Base-by-base conservation (phyloP, 2,797 vertebrate genomes). In the Tragelaphus eurycerus region DNA sequence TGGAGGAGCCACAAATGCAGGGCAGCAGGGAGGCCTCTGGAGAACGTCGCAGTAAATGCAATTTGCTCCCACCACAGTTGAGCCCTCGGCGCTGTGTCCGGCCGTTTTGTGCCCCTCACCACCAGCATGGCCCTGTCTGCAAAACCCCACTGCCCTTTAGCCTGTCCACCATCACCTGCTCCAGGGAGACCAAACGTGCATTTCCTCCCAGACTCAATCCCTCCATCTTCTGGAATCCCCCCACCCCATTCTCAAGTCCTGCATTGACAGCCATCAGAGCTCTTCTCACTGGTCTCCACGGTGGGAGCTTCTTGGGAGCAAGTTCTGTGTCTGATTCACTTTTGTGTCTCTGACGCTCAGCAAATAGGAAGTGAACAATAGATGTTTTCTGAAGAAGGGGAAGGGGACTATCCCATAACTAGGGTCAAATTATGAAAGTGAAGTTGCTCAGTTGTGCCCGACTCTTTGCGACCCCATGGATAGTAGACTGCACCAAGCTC, bases 31-130 rank as follows among this genome's bases (percentile, higher is more conserved):
- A 31, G 25, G 12, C 3, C 12, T 38, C 60, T 6, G 54, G 90
- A 85, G 90, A 11, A 16, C 21, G 3, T 27, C 9, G 0, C 67
- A 52, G 60, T 25, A 52, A 46, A 17, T 4, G 29, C 14, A 23
- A 12, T 21, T 64, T 92, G 55, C 64, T 86, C 48, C 31, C 38
- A 4, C 27, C 14, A 9, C 13, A 6, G n/a, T n/a, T 1, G 0
- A 1, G 23, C 7, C 46, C 15, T 5, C 5, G 4, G 43, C 15
- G 7, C 34, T 2, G 2, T 14, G 60, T 55, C 43, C 74, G 2
- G 7, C 38, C 71, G 52, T 46, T 29, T 21, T 62, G 89, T 52
- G 1, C 43, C 10, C 11, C 23, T 64, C 10, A 29, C 27, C 62
- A 7, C 48, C 59, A 29, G 19, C 59, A 38, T 3, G 38, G 54